Evolutionary conservation across 30 jellyfish, hydroid and myxozoan species (phyloP).

Genomic region (Aurelia aurita complex sp. Pacific): DNA sequence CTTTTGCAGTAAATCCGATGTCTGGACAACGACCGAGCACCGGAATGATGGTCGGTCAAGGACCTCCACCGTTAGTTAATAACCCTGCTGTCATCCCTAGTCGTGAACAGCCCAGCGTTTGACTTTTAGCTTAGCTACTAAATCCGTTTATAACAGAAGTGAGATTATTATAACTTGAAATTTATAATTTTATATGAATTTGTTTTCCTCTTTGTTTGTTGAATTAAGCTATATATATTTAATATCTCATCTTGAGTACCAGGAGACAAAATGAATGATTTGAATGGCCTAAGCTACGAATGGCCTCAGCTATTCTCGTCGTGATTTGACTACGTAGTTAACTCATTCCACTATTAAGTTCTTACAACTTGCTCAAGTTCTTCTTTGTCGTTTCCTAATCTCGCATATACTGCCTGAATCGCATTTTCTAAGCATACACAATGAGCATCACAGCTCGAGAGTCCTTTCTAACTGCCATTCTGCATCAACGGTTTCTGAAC

Average conservation of each 20-base stretch:
- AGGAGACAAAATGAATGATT: too few relatives aligned
- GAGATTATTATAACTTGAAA: constrained; percentile 2
- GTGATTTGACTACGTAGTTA: too few relatives aligned
- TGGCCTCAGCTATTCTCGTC: too few relatives aligned
- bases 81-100: constrained; percentile 32
- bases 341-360: too few relatives aligned
- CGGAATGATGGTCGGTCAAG: constrained; percentile 54
- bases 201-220: background rate
- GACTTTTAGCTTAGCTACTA: background rate
- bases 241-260: background rate
- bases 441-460: too few relatives aligned
- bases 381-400: too few relatives aligned
- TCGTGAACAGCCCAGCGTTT: constrained; percentile 18
- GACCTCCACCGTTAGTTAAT: constrained; percentile 92
- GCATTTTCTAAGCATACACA: too few relatives aligned
- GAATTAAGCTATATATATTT: background rate
- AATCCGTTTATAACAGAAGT: background rate
- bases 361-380: too few relatives aligned
- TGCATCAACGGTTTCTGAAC: too few relatives aligned
- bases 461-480: too few relatives aligned
- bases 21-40: constrained; percentile 28
- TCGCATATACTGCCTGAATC: too few relatives aligned
- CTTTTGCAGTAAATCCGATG: constrained; percentile 14
- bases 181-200: constrained; percentile 1
- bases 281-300: too few relatives aligned